Base-by-base conservation (phyloP, 1,140 invertebrate genomes). In the Planococcus citri region DNA sequence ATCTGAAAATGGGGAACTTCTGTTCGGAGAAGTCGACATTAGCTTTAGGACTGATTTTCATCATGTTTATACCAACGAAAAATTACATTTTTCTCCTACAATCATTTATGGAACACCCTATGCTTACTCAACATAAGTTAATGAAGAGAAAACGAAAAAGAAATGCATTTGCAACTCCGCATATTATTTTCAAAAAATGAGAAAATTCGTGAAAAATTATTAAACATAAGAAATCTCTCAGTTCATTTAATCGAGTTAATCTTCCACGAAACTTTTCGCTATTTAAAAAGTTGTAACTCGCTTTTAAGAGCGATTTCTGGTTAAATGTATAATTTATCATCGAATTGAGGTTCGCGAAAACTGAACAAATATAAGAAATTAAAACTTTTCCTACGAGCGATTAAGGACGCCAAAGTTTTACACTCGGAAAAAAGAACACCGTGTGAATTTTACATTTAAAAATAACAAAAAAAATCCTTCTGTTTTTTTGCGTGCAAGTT, bases 211-310 rank as follows among this genome's bases (percentile, higher is more conserved):
- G 17, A 51, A 51, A 51, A 51, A 20, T 37, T 6, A 14, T 51
- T 51, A 14, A 51, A 51, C 41, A 17, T 51, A n/a, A n/a, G 17
- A 14, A 20, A 51, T 51, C 17, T 51, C 41, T 14, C 41, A 20
- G 41, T 51, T 51, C 41, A 51, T 51, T 51, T 51, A 51, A 51
- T 51, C 17, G 41, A 51, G 41, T 51, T 51, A 51, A 51, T 51
- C 41, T 51, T 51, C 17, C 4, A 51, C 41, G 3, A 51, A 51
- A 51, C 12, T 51, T 33, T 33, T 51, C 3, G 17, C 17, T 51
- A 14, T 20, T 51, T 51, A 2, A 51, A n/a, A 51, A 51, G n/a
- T 17, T 20, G 41, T 20, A 9, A 51, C 41, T 51, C 6, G 10
- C n/a, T 51, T 51, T 17, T 51, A 20, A n/a, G 41, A 51, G 41